Conservation (phyloP, 1,140 invertebrate genomes). For the Dinoponera quadriceps region DNA sequence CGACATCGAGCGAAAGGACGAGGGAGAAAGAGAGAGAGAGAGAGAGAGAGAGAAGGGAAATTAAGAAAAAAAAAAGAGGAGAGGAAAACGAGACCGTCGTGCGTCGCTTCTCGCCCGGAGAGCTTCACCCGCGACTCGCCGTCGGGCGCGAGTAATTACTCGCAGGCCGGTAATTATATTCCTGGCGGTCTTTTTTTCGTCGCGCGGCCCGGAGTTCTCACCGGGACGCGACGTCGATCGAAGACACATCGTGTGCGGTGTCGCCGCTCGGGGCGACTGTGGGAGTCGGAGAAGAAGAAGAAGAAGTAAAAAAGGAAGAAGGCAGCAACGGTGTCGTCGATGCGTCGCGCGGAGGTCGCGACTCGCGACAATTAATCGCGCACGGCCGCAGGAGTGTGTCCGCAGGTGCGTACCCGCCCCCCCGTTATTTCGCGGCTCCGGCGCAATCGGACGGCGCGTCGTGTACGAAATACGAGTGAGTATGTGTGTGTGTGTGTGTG, state of each 20-base stretch:
- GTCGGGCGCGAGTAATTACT: conserved; percentile 55
- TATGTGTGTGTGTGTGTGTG: background rate
- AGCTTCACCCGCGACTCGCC: background rate
- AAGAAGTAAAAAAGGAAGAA: too few relatives aligned
- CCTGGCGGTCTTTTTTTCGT: conserved; percentile 53
- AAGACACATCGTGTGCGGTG: conserved; percentile 3
- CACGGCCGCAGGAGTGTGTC: background rate
- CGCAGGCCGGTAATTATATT: conserved; percentile 67
- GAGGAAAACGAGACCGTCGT: conserved; percentile 43
- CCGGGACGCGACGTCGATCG: conserved; percentile 25
- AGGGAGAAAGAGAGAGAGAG: background rate
- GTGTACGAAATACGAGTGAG: too few relatives aligned
- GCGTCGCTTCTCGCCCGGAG: conserved; percentile 31
- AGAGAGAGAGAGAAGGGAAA: background rate
- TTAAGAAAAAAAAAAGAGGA: conserved; percentile 9
- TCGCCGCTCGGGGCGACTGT: background rate
- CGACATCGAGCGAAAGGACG: too few relatives aligned
- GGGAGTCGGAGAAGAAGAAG: conserved; percentile 15
- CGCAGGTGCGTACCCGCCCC: conserved; percentile 11
- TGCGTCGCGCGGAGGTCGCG: conserved; percentile 15
- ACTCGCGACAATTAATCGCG: conserved; percentile 49
- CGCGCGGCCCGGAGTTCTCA: background rate
- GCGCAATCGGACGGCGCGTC: too few relatives aligned
- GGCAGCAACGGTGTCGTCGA: background rate
- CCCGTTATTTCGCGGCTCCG: too few relatives aligned